Percentiles rank a stretch among this genome's conserved stretches.
Evolutionary conservation across 1,140 invertebrate genomes (phyloP).

Genomic region (Drosophila setifemur): DNA sequence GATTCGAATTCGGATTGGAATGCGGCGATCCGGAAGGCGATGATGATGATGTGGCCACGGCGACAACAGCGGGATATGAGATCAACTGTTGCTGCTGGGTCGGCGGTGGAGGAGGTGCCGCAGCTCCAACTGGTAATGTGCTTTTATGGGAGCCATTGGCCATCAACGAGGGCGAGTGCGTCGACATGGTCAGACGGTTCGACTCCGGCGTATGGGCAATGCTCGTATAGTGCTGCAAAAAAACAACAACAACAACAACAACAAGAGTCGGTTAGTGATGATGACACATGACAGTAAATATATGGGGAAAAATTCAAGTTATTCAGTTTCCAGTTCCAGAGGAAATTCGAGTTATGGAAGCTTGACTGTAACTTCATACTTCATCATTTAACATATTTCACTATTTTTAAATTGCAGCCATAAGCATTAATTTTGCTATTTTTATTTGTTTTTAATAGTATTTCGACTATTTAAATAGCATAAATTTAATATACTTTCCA

Average conservation of each 20-base stretch:
- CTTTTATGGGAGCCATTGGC: slow-evolving; percentile 67
- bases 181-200: slow-evolving; percentile 85
- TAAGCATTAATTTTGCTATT: too few species aligned
- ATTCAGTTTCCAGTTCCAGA: too few species aligned
- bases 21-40: slow-evolving; percentile 52
- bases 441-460: too few species aligned
- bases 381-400: too few species aligned
- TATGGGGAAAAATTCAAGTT: too few species aligned
- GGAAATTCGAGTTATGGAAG: too few species aligned
- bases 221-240: slow-evolving; percentile 91
- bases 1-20: slow-evolving; percentile 38
- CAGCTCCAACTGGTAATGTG: slow-evolving; percentile 53
- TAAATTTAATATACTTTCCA: too few species aligned
- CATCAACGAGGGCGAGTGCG: slow-evolving; percentile 51
- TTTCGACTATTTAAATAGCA: too few species aligned
- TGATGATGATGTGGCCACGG: slow-evolving; percentile 24
- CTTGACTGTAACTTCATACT: too few species aligned
- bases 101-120: slow-evolving; percentile 9
- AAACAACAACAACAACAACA: slow-evolving; percentile 2
- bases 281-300: too few species aligned
- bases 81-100: slow-evolving; percentile 79
- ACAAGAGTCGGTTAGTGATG: slow-evolving; percentile 6
- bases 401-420: too few species aligned
- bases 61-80: slow-evolving; percentile 79
- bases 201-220: slow-evolving; percentile 93